phyloP scores from a whole-genome alignment of 2,113 vertebrate genomes.

The Sterna hirundo region DNA sequence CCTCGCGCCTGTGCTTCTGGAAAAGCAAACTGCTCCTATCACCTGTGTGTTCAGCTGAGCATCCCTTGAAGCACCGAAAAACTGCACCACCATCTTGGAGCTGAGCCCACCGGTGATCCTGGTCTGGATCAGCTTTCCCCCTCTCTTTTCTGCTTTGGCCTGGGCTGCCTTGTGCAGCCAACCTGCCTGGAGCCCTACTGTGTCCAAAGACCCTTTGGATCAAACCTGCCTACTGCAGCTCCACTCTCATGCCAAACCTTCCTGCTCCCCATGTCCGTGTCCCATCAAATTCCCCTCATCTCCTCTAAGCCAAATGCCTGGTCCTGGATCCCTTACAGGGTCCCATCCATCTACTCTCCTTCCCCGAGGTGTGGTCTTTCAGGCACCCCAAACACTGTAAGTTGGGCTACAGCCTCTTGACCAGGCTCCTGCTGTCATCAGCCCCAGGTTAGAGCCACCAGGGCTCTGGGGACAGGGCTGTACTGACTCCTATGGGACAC shows the following conservation, averaged over 20 bases:
- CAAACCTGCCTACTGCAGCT: neutral
- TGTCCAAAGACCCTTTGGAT: neutral
- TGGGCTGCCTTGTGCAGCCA: neutral
- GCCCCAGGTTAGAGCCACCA: neutral
- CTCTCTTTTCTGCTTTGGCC: neutral
- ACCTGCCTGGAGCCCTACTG: neutral
- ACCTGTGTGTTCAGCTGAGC: neutral
- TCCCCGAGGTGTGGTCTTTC: neutral
- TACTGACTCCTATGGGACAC: neutral
- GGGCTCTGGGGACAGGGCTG: neutral
- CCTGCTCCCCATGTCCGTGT: fast-evolving
- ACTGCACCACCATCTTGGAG: neutral
- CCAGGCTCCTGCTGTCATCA: neutral
- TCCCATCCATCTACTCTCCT: neutral
- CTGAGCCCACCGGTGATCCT: neutral
- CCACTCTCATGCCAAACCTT: neutral
- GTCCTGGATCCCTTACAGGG: neutral
- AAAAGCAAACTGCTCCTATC: neutral
- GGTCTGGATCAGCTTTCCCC: neutral
- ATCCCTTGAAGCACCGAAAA: neutral
- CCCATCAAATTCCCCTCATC: neutral
- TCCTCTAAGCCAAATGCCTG: neutral
- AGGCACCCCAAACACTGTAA: neutral
- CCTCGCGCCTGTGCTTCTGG: neutral
- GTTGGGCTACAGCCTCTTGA: neutral